Base-by-base conservation (phyloP, 2,797 vertebrate genomes). In the Gouania willdenowi region DNA sequence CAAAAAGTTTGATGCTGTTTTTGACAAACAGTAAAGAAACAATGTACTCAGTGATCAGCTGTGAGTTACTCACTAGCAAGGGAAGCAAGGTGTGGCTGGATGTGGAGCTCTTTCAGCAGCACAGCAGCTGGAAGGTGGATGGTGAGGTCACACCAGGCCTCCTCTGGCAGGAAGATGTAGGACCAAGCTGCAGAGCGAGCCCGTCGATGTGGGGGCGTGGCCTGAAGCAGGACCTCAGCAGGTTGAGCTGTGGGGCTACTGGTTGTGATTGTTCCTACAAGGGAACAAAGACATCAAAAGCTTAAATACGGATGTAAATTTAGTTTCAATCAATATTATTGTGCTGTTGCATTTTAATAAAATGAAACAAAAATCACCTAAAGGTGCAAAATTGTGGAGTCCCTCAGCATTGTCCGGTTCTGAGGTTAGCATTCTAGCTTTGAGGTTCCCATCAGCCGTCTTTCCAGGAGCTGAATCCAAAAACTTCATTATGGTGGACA, bases 401-500 rank as follows among this genome's bases (percentile, higher is more conserved):
- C 97, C 96, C 78, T 99, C 96, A 0, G 95, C 94, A 17, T 98
- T 98, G 79, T 99, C 97, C 3, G 97, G 95, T 56, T 99, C 97
- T 3, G 97, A 98, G 5, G 95, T 93, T 4, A 99, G 89, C 23
- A 98, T 94, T 65, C 96, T 81, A 65, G 94, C 91, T 80, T 98
- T 98, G 50, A 98, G 85, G 78, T 88, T 94, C 57, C 93, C 95
- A 1, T 98, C 97, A 1, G 92, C 81, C 0, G 89, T 76, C 79
- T 98, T 98, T 50, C 92, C 95, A 1, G 94, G 95, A 12, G 95
- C 94, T 3, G 90, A 95, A 68, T 99, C 97, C 44, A 99, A 87
- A 76, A 98, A 99, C 81, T 98, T 98, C 97, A 99, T 99, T 70
- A 99, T 99, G 51, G 97, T 99, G 18, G 97, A 99, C 52, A 99